Evolutionary conservation across 2,888 invertebrate species (phyloP).

Genomic region (Magallana nippona): DNA sequence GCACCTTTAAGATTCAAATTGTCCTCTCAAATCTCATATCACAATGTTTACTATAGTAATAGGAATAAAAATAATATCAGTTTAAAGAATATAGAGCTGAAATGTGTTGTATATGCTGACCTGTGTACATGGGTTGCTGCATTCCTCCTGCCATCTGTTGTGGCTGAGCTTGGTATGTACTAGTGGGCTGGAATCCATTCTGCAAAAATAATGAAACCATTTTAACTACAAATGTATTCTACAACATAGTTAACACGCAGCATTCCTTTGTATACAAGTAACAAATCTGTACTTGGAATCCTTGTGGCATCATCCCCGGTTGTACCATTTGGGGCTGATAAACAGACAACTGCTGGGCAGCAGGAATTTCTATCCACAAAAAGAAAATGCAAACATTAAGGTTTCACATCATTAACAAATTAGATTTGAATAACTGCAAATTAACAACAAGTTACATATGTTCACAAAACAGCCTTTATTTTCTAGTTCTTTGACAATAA

Average conservation of each 20-base stretch:
- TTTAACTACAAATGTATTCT: neutral
- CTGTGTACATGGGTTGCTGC: conserved; percentile 31
- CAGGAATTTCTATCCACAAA: conserved; percentile 64
- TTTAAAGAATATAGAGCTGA: neutral
- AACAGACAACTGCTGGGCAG: conserved; percentile 71
- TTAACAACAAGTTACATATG: no score
- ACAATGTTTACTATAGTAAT: no score
- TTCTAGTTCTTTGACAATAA: no score
- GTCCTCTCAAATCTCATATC: no score
- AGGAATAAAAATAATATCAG: no score
- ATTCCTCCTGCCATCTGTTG: conserved; percentile 19
- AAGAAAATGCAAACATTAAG: neutral
- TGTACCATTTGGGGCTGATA: conserved; percentile 68
- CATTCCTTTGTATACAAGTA: neutral
- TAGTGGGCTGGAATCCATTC: conserved; percentile 16
- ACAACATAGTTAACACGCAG: neutral
- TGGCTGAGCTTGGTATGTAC: conserved; percentile 4
- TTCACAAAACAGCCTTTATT: no score
- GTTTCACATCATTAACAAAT: neutral
- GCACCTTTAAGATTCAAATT: neutral
- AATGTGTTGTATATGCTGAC: neutral
- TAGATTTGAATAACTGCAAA: no score
- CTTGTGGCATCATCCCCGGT: conserved; percentile 47
- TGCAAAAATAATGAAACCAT: neutral
- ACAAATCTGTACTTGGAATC: conserved; percentile 54